Base-by-base conservation (phyloP, 2,888 invertebrate genomes). In the Nomada flava region DNA sequence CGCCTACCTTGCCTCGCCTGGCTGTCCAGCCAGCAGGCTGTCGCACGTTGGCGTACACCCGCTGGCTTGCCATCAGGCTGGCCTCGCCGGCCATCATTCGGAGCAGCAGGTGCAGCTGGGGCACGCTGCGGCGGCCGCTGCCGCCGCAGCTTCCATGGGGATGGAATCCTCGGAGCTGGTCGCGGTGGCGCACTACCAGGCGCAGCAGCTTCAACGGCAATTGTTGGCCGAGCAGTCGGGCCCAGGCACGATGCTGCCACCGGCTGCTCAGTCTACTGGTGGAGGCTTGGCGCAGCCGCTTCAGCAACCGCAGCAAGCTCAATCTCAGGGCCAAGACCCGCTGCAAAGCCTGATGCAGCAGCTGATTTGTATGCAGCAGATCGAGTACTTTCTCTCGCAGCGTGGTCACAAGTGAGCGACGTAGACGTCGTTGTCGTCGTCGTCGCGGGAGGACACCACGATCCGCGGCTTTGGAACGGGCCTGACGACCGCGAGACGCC, bases 271-370 rank as follows among this genome's bases (percentile, higher is more conserved):
- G 86, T 84, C 87, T 86, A 85, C 89, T 84, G 89, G 89, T 86
- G 92, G 90, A 78, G 91, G 91, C 73, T 89, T 90, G 87, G 90
- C 90, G 88, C 93, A 92, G 85, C 88, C 91, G 85, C 83, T 90
- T 62, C 92, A 92, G 84, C 93, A 91, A 79, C 88, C 88, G 73
- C 92, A 91, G 74, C 91, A 90, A 78, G 84, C 83, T 50, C 87
- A 86, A 52, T 69, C 77, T 29, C 88, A 88, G 78, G 90, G 90
- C 79, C 93, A 93, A 86, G 92, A 92, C 75, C 93, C 93, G 65
- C 85, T 94, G 85, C 93, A 94, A 87, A 93, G 92, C 84, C 89
- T 94, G 84, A 90, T 93, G 85, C 93, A 93, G 83, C 93, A 93
- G 85, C 89, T 93, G 74, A 88, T 92, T 82, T 92, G 91, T 73